Conservation (phyloP, 2,113 vertebrate species). For the Pedetes capensis region DNA sequence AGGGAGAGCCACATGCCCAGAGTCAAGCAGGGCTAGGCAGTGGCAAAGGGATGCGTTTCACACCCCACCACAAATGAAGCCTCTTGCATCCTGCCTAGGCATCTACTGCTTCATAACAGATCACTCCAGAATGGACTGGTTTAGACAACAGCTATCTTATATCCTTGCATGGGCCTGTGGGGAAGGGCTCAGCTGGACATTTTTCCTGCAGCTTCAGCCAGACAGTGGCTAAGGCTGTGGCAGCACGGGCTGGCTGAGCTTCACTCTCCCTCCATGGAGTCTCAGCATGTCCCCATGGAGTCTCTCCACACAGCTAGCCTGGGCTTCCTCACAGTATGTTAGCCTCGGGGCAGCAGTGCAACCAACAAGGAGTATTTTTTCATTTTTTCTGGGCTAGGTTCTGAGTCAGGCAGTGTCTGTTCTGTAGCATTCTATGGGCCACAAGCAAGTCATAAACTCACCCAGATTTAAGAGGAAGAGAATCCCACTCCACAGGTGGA, state of each 20-base stretch:
- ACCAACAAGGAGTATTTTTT: neutral
- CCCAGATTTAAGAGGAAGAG: neutral
- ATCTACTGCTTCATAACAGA: accelerated
- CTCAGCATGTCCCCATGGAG: neutral
- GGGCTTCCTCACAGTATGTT: neutral
- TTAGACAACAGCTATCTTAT: neutral
- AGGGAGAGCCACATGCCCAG: neutral
- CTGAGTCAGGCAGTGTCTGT: neutral
- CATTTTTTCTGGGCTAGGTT: neutral
- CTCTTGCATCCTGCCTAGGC: neutral
- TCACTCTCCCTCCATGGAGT: neutral
- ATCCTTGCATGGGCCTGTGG: neutral
- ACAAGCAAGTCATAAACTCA: neutral
- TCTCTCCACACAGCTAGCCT: accelerated
- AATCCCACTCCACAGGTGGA: neutral
- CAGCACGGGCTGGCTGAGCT: neutral
- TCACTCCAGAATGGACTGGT: neutral
- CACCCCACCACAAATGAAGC: neutral
- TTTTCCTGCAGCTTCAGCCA: neutral
- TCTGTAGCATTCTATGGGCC: neutral
- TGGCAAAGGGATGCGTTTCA: neutral
- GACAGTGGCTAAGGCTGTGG: neutral
- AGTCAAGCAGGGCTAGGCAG: neutral
- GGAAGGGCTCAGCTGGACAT: neutral
- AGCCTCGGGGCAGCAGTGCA: neutral